Base-by-base conservation (phyloP, 2,113 vertebrate species). In the Pseudopipra pipra region DNA sequence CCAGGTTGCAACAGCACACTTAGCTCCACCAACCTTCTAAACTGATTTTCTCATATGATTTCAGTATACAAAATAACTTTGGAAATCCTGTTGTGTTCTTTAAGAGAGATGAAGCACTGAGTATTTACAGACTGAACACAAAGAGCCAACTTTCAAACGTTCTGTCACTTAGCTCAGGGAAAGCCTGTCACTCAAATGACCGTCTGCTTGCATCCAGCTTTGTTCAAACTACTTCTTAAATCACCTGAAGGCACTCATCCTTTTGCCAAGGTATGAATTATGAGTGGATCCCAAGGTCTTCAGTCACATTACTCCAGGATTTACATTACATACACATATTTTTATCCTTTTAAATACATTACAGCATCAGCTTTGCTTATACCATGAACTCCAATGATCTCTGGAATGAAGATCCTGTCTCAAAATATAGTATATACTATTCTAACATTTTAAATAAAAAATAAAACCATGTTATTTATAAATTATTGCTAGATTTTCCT, bases 71-170 rank as follows among this genome's bases (percentile, higher is more conserved):
- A 71, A 75, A 47, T 19, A 87, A 85, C 6, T 35, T 55, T 55
- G 46, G 30, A 47, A 77, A 77, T 88, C 84, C 66, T 74, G 30
- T 5, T 5, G 2, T 31, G 43, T 37, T 89, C 59, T 71, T 70
- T 66, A 78, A 61, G 85, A 61, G 85, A 75, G 80, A 74, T 25
- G 39, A 82, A 86, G 41, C 71, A 49, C 18, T 11, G 30, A 83
- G 49, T 30, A 85, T 67, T 79, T 77, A 67, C 55, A 63, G 55
- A n/a, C 30, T 73, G 67, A 55, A 63, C 8, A 77, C 35, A 71
- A 83, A 90, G 11, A 93, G 85, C 21, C 87, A 94, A 71, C 77
- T 96, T 90, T 31, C 30, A 74, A 80, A 67, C 39, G 58, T n/a
- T 62, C 61, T 90, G 75, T 59, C 67, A 22, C 67, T 51, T 52